These are phyloP conservation scores for Megaleporinus macrocephalus DNA, from an alignment of 2,113 vertebrate species.

Conservation along the genomic window DNA sequence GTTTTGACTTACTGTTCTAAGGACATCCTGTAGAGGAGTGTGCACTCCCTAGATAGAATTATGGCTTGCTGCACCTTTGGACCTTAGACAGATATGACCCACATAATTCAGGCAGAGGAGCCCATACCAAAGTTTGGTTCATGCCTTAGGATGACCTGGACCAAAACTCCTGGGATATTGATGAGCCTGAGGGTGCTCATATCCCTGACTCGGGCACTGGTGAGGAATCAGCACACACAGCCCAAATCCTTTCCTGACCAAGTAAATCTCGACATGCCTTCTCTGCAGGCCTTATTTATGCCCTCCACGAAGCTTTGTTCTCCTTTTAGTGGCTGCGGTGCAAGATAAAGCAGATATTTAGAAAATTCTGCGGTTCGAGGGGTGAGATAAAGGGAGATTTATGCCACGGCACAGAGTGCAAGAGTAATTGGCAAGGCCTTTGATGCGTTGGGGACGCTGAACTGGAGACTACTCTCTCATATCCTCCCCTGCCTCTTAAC, in stretches of 20 bases:
- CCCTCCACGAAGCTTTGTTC: conserved; percentile 50
- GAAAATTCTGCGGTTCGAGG: conserved; percentile 49
- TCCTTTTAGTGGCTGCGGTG: conserved; percentile 49
- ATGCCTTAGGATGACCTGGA: conserved; percentile 9
- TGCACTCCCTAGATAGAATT: background rate
- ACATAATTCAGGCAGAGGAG: conserved; percentile 15
- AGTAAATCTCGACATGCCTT: conserved; percentile 13
- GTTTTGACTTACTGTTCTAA: background rate
- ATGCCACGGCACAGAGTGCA: conserved; percentile 35
- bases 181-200: conserved; percentile 15
- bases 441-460: conserved; percentile 33
- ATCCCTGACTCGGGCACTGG: background rate
- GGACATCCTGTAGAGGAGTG: background rate
- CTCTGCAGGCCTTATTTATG: conserved; percentile 50
- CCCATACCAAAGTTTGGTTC: background rate
- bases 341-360: conserved; percentile 59
- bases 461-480: background rate
- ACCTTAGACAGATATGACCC: background rate
- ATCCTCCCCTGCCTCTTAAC: conserved; percentile 7
- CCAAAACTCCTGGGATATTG: conserved; percentile 21
- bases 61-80: background rate
- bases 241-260: conserved; percentile 23
- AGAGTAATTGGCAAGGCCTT: conserved; percentile 42
- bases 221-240: background rate
- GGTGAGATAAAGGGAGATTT: conserved; percentile 58